Evolutionary conservation across 2,113 vertebrate genomes (phyloP).

Genomic region (Choloepus hoffmanni): DNA sequence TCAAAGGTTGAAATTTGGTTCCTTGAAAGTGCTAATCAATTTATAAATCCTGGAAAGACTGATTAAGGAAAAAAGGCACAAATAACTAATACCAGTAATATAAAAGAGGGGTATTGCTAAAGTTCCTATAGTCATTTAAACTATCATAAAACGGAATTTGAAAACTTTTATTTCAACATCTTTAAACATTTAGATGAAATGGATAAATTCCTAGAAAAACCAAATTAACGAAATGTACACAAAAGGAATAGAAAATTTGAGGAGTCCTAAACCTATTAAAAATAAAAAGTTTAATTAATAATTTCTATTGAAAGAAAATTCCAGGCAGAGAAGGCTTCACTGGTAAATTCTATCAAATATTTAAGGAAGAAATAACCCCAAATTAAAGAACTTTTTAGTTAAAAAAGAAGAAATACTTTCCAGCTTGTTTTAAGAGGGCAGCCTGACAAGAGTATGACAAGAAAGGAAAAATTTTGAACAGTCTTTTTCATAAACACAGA

Average conservation of each 20-base stretch:
- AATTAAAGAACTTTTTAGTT: not conserved
- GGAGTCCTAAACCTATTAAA: not conserved
- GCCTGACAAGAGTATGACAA: not conserved
- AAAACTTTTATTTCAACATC: not conserved
- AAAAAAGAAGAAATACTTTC: not conserved
- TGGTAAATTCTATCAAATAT: not conserved
- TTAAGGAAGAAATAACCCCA: not conserved
- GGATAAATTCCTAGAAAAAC: not conserved
- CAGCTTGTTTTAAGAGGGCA: not conserved
- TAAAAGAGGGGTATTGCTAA: not conserved
- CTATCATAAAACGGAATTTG: not conserved
- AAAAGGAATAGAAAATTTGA: not conserved
- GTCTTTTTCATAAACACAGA: not conserved
- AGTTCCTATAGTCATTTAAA: not conserved
- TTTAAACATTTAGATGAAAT: not conserved
- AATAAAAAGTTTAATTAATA: not conserved
- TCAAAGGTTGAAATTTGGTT: too few species aligned
- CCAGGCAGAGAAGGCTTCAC: not conserved
- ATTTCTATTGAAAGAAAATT: not conserved
- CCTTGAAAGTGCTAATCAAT: too few species aligned
- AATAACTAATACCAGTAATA: not conserved
- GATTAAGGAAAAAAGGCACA: not conserved
- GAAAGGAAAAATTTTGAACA: not conserved
- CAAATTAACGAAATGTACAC: not conserved
- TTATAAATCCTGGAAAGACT: too few species aligned